These are phyloP conservation scores for Latheticus oryzae DNA, from an alignment of 2,888 invertebrate genomes.

Conservation along the genomic window DNA sequence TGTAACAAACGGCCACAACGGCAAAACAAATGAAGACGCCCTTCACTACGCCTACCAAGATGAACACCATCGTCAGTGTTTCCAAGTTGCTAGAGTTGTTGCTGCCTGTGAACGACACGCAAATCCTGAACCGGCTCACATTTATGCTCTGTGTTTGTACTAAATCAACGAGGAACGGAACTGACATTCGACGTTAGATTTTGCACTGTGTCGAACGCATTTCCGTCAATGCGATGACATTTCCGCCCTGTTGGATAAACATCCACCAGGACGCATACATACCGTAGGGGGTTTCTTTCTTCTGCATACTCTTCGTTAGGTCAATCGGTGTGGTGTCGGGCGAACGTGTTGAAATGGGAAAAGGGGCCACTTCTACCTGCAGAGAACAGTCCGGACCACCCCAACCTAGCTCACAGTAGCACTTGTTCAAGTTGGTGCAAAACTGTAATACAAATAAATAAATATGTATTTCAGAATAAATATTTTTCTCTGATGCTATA, in stretches of 20 bases:
- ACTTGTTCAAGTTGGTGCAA: slow-evolving; percentile 93
- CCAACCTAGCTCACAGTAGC: slow-evolving; percentile 92
- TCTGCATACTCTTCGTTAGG: slow-evolving; percentile 77
- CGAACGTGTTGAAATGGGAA: slow-evolving; percentile 71
- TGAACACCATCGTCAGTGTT: slow-evolving; percentile 91
- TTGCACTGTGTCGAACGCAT: background rate
- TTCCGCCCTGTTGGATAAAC: slow-evolving; percentile 1
- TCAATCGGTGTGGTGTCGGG: slow-evolving; percentile 62
- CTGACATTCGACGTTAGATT: slow-evolving; percentile 11
- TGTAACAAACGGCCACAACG: slow-evolving; percentile 95
- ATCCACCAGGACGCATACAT: slow-evolving; percentile 65
- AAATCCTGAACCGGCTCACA: slow-evolving; percentile 38
- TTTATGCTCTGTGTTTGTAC: slow-evolving; percentile 56
- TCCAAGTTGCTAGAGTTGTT: slow-evolving; percentile 85
- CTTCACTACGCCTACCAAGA: slow-evolving; percentile 92
- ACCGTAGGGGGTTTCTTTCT: slow-evolving; percentile 95
- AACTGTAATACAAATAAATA: no score
- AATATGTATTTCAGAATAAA: no score
- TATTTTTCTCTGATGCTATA: no score
- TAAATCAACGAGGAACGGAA: slow-evolving; percentile 9
- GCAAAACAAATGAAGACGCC: slow-evolving; percentile 96
- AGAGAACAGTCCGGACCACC: slow-evolving; percentile 89
- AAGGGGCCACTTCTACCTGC: slow-evolving; percentile 74
- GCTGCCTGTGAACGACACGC: slow-evolving; percentile 72
- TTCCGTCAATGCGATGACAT: background rate